phyloP scores from a whole-genome alignment of 2,888 invertebrate species.

The Drosophila fungiperda region DNA sequence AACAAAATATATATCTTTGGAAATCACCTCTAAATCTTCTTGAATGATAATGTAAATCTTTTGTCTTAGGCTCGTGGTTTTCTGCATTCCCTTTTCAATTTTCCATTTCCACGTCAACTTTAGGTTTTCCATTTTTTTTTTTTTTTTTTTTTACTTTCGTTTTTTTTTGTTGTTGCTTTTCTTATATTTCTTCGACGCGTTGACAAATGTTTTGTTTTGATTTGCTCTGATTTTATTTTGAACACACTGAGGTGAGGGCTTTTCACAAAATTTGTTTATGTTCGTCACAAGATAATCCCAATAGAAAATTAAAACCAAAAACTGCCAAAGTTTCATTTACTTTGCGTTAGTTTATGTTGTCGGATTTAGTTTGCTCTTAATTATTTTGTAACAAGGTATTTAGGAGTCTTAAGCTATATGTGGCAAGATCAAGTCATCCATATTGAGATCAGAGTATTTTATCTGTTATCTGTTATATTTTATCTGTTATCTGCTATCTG shows the following conservation, averaged over 20 bases:
- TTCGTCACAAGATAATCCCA: conserved; percentile 51
- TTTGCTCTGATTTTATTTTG: conserved; percentile 74
- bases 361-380: background rate
- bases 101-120: conserved; percentile 35
- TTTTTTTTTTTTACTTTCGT: conserved; percentile 22
- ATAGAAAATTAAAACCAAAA: conserved; percentile 41
- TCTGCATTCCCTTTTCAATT: conserved; percentile 43
- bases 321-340: conserved; percentile 6
- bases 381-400: conserved; percentile 18
- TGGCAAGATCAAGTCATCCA: background rate
- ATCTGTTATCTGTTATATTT: background rate
- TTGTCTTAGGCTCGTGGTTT: conserved; percentile 73
- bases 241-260: conserved; percentile 24
- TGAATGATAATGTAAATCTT: conserved; percentile 82
- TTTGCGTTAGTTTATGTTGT: conserved; percentile 5
- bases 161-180: conserved; percentile 40
- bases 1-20: conserved; percentile 82
- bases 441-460: background rate
- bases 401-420: background rate
- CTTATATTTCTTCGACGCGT: conserved; percentile 38
- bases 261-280: conserved; percentile 42
- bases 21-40: conserved; percentile 82
- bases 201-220: conserved; percentile 83
- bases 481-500: background rate
- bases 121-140: conserved; percentile 3